These are phyloP conservation scores for Microchirus variegatus DNA, from an alignment of 2,797 vertebrate species.

Conservation along the genomic window DNA sequence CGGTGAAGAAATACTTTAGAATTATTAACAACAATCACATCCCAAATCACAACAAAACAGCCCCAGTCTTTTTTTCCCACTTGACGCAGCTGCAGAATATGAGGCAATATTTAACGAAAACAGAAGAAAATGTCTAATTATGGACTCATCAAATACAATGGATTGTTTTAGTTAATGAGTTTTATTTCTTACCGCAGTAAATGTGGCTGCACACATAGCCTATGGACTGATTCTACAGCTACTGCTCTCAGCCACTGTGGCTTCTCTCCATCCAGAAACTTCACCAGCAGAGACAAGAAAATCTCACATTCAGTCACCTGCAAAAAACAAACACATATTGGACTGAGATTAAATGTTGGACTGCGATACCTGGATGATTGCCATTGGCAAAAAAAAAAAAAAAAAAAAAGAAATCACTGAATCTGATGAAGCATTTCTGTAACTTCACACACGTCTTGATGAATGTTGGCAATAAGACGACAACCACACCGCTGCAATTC, in stretches of 20 bases:
- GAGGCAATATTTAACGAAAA: background rate
- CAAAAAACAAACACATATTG: conserved; percentile 45
- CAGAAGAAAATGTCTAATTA: background rate
- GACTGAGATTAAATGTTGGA: background rate
- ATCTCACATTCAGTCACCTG: conserved; percentile 99
- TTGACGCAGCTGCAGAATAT: background rate
- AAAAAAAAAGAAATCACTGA: conserved; percentile 4
- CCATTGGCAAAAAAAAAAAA: too few relatives aligned
- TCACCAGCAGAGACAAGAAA: conserved; percentile 97
- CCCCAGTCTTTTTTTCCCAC: background rate
- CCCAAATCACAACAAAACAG: too few relatives aligned
- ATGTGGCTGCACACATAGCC: conserved; percentile 97
- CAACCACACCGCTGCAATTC: conserved; percentile 31
- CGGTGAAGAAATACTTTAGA: conserved; percentile 11
- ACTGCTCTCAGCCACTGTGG: conserved; percentile 98
- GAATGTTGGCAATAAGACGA: conserved; percentile 1
- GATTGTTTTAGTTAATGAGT: background rate
- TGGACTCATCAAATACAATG: background rate
- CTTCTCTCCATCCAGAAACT: conserved; percentile 98
- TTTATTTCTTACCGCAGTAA: conserved; percentile 86
- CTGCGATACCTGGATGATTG: background rate
- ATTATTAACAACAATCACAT: conserved; percentile 2
- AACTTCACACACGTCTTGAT: background rate
- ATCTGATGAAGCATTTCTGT: conserved; percentile 9
- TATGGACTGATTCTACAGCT: conserved; percentile 96